Percentiles rank a stretch among this genome's conserved stretches.
These are phyloP conservation scores for Gambusia yucatana DNA, from an alignment of 2,797 vertebrate genomes.

Conservation along the genomic window DNA sequence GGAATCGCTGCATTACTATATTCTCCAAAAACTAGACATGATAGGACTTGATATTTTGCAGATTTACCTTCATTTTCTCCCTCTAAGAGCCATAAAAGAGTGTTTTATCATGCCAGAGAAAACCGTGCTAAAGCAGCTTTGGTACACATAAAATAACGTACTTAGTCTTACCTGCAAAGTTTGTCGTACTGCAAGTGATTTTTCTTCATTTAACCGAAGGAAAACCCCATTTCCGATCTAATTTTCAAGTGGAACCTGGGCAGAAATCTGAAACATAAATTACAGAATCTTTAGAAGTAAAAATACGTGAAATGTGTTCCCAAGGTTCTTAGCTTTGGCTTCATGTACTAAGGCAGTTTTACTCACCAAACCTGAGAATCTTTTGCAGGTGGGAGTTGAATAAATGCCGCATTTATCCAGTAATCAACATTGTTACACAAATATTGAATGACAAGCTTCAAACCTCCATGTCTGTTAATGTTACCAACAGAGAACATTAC, in stretches of 20 bases:
- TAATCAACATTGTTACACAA: not conserved
- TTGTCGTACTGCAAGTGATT: not conserved
- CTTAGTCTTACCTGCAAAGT: not conserved
- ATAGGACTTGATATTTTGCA: not conserved
- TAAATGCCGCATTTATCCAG: not conserved
- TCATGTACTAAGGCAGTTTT: not conserved
- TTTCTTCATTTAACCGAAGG: not conserved
- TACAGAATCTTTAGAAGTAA: not conserved
- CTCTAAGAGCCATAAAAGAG: not conserved
- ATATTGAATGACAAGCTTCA: not conserved
- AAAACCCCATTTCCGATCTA: too few species aligned
- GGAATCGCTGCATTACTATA: not conserved
- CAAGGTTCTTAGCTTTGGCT: not conserved
- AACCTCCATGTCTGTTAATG: not conserved
- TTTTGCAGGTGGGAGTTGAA: not conserved
- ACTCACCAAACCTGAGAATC: not conserved
- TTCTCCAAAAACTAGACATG: not conserved
- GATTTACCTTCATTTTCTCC: not conserved
- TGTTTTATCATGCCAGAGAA: not conserved
- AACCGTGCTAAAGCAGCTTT: not conserved
- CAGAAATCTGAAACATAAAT: not conserved
- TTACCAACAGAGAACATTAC: not conserved
- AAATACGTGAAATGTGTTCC: not conserved
- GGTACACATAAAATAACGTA: not conserved
- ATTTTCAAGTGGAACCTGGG: too few species aligned